phyloP scores from a whole-genome alignment of 2,888 invertebrate genomes.

The Scaptomyza flava region DNA sequence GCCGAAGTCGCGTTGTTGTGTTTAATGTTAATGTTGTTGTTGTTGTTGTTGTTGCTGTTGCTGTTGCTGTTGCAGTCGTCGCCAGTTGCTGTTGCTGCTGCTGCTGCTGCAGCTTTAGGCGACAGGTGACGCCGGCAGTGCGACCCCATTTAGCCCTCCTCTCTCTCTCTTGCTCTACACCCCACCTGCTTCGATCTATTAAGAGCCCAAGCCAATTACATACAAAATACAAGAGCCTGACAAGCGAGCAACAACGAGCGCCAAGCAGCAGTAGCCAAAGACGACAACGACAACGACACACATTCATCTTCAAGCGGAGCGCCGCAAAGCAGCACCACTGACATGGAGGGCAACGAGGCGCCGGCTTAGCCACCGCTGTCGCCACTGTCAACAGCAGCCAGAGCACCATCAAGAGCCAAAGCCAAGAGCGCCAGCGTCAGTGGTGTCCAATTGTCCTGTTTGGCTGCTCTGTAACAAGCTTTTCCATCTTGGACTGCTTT shows the following conservation, averaged over 20 bases:
- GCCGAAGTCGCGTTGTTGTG: slow-evolving; percentile 21
- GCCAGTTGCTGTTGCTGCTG: slow-evolving; percentile 29
- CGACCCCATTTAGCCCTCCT: slow-evolving; percentile 22
- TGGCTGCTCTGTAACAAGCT: slow-evolving; percentile 66
- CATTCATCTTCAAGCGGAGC: slow-evolving; percentile 71
- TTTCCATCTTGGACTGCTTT: slow-evolving; percentile 44
- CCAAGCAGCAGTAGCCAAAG: slow-evolving; percentile 19
- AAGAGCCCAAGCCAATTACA: slow-evolving; percentile 71
- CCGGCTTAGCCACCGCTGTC: slow-evolving; percentile 64
- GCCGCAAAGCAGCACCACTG: slow-evolving; percentile 47
- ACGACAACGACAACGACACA: slow-evolving; percentile 62
- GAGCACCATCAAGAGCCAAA: neutral
- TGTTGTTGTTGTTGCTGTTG: slow-evolving; percentile 26
- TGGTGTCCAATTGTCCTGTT: slow-evolving; percentile 37
- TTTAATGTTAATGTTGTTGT: slow-evolving; percentile 13
- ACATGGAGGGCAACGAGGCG: slow-evolving; percentile 54
- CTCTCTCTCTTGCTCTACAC: slow-evolving; percentile 2
- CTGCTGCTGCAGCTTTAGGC: slow-evolving; percentile 56
- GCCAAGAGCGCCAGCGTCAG: slow-evolving; percentile 5
- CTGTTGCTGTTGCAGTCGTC: slow-evolving; percentile 25
- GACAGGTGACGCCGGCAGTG: slow-evolving; percentile 73
- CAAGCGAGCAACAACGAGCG: slow-evolving; percentile 56
- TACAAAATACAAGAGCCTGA: slow-evolving; percentile 75
- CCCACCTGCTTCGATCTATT: slow-evolving; percentile 40
- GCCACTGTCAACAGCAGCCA: slow-evolving; percentile 11